phyloP scores from a whole-genome alignment of 2,113 vertebrate species.

The Charadrius vociferus region DNA sequence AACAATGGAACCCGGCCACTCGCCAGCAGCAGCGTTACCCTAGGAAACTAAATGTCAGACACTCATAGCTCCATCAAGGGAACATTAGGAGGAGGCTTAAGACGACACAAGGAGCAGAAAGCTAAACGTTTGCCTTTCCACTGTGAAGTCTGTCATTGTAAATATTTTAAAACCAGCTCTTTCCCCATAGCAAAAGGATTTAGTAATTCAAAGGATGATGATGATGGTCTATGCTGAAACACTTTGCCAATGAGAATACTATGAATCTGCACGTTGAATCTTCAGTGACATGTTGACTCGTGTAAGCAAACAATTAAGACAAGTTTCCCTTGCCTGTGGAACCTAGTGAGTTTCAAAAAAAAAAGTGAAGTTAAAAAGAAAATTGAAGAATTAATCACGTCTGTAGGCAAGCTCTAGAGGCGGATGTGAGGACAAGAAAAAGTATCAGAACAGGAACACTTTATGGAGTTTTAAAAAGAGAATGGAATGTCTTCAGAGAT shows the following conservation, averaged over 20 bases:
- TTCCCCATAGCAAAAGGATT: not conserved
- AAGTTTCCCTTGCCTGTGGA: not conserved
- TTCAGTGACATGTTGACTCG: not conserved
- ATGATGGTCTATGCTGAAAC: not conserved
- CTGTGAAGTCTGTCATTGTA: not conserved
- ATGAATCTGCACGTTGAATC: not conserved
- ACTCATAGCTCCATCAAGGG: not conserved
- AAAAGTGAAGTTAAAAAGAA: not conserved
- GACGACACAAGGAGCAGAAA: not conserved
- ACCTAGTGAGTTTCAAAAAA: not conserved
- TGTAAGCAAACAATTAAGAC: not conserved
- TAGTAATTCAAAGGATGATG: not conserved
- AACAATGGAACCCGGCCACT: not conserved
- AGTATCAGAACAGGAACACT: not conserved
- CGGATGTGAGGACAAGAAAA: not conserved
- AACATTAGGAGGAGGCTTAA: not conserved
- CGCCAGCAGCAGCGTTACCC: not conserved
- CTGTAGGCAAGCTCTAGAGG: not conserved
- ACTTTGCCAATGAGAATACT: not conserved
- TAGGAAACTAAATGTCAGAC: not conserved
- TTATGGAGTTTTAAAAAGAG: not conserved
- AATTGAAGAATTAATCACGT: not conserved
- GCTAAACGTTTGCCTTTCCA: not conserved
- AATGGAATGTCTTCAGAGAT: not conserved
- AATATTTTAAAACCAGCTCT: not conserved